Evolutionary conservation across 2,113 vertebrate genomes (phyloP).

Genomic region (Pelecanoides urinatrix): DNA sequence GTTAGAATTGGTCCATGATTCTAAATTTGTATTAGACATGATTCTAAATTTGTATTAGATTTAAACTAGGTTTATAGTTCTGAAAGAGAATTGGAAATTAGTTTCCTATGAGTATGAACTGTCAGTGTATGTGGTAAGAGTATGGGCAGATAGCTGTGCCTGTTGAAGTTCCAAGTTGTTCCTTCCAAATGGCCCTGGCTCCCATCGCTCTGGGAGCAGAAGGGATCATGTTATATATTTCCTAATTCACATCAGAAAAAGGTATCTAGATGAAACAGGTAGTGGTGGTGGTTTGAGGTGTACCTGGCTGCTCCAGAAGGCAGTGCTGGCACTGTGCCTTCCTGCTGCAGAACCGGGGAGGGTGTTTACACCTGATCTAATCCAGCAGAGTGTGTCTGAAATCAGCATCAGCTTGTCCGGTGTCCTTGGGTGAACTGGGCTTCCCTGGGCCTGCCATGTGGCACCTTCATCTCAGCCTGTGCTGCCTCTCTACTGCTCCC

Average conservation of each 20-base stretch:
- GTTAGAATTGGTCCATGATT: background rate
- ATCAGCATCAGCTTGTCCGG: background rate
- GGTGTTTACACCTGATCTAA: background rate
- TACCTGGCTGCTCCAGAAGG: background rate
- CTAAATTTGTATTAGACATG: background rate
- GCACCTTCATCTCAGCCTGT: fast-evolving
- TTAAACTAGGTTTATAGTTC: background rate
- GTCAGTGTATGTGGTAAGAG: fast-evolving
- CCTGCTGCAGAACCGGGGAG: background rate
- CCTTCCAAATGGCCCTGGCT: background rate
- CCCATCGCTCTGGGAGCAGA: background rate
- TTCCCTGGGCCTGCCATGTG: fast-evolving
- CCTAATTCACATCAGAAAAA: background rate
- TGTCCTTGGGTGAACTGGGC: background rate
- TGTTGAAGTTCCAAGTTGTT: background rate
- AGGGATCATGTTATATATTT: background rate
- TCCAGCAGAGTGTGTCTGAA: background rate
- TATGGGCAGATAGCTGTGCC: background rate
- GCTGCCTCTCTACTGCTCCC: background rate
- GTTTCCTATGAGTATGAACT: background rate
- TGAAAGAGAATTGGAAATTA: background rate
- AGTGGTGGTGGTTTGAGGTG: background rate
- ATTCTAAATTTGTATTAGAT: background rate
- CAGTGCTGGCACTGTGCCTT: background rate
- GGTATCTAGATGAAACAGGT: background rate